phyloP scores from a whole-genome alignment of 1,140 invertebrate genomes.

The Hyles euphorbiae region DNA sequence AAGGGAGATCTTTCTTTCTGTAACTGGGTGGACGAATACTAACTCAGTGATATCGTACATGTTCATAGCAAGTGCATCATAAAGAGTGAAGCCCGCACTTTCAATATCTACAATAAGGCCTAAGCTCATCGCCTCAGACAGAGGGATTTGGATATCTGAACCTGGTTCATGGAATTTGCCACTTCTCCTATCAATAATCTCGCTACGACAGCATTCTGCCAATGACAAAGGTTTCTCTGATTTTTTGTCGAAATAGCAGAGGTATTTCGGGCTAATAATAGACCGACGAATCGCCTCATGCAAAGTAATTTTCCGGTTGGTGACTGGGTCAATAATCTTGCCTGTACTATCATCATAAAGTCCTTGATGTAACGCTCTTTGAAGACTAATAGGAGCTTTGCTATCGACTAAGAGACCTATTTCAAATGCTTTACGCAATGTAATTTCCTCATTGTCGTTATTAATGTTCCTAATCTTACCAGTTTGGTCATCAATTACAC shows the following conservation, averaged over 20 bases:
- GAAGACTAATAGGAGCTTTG: slow-evolving; percentile 88
- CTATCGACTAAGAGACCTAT: slow-evolving; percentile 87
- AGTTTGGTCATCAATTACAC: slow-evolving; percentile 84
- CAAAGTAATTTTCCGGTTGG: slow-evolving; percentile 85
- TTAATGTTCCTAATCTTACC: slow-evolving; percentile 83
- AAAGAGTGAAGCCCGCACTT: slow-evolving; percentile 85
- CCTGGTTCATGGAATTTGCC: slow-evolving; percentile 87
- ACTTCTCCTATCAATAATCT: slow-evolving; percentile 88
- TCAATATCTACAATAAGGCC: slow-evolving; percentile 91
- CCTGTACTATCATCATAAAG: slow-evolving; percentile 87
- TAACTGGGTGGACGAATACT: slow-evolving; percentile 88
- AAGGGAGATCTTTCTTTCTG: slow-evolving; percentile 85
- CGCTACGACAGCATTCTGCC: slow-evolving; percentile 85
- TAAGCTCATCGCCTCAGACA: slow-evolving; percentile 83
- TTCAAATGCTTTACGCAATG: slow-evolving; percentile 88
- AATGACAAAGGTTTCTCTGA: slow-evolving; percentile 82
- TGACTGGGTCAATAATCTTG: slow-evolving; percentile 87
- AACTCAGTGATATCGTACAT: slow-evolving; percentile 85
- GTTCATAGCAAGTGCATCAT: slow-evolving; percentile 89
- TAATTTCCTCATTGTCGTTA: slow-evolving; percentile 80
- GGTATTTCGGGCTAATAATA: slow-evolving; percentile 85
- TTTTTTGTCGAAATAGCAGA: slow-evolving; percentile 87
- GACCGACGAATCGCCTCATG: slow-evolving; percentile 89
- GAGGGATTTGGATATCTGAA: slow-evolving; percentile 79
- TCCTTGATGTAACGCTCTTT: slow-evolving; percentile 90